Evolutionary conservation across 2,113 vertebrate species (phyloP).

Genomic region (Tetrax tetrax): DNA sequence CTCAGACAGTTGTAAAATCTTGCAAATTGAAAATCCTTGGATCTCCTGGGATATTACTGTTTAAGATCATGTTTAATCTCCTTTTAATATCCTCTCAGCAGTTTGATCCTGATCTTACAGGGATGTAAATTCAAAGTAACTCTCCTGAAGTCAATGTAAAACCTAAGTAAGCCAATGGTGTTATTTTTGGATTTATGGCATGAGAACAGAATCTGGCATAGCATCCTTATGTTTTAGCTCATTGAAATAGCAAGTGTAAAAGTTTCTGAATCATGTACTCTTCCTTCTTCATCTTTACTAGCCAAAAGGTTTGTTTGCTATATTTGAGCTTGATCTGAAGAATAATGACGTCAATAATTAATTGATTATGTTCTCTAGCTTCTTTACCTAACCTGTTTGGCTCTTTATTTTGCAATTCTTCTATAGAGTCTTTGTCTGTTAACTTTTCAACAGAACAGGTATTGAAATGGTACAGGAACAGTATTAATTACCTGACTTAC

Average conservation of each 20-base stretch:
- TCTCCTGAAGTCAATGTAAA: conserved; percentile 21
- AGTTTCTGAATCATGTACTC: background rate
- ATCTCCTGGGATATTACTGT: conserved; percentile 72
- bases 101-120: conserved; percentile 53
- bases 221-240: conserved; percentile 24
- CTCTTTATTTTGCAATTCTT: background rate
- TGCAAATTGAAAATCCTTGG: conserved; percentile 75
- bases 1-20: conserved; percentile 73
- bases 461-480: background rate
- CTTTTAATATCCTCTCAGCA: conserved; percentile 61
- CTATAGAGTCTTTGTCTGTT: background rate
- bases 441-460: background rate
- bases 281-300: background rate
- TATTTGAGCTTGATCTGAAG: background rate
- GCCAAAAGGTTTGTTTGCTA: background rate
- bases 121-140: conserved; percentile 59
- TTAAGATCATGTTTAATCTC: conserved; percentile 76
- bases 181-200: conserved; percentile 26
- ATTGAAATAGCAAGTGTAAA: background rate
- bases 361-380: background rate
- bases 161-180: conserved; percentile 24
- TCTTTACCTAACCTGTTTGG: background rate
- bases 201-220: background rate
- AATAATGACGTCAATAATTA: background rate
- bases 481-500: background rate